Base-by-base conservation (phyloP, 1,140 invertebrate genomes). In the Vanessa tameamea region DNA sequence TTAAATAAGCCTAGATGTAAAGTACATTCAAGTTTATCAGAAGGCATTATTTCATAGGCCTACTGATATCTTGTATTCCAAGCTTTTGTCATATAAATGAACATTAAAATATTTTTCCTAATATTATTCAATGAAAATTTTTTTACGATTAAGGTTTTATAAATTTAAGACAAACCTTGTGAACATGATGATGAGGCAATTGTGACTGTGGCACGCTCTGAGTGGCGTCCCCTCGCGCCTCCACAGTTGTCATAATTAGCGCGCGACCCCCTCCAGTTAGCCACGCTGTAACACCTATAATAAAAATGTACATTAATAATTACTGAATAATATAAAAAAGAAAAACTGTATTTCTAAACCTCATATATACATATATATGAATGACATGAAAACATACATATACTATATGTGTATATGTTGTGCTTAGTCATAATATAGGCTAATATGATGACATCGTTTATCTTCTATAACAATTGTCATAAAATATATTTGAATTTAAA, bases 181-280 rank as follows among this genome's bases (percentile, higher is more conserved):
- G 81, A 90, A 91, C 89, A 91, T 91, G 85, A 76, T 91, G 87
- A 75, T 75, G 78, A 80, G 68, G 77, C 67, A 69, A 73, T 16
- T 82, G 82, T 73, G 76, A 75, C 64, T 80, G 77, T 83, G 89
- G 87, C 80, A 83, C 89, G 87, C 87, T 86, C 81, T 82, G 82
- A 81, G 78, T 81, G 83, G 88, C 88, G 89, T 90, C 80, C 81
- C 83, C 79, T 75, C 78, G 82, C 84, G 81, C 82, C 82, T 74
- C 70, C 69, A 75, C 83, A 82, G 80, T 86, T 88, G 76, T 81
- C 89, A 91, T 91, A 84, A 91, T 91, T 90, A 82, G 85, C 81
- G 67, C 76, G 71, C 71, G 64, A 74, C 73, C 66, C 64, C 76
- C 74, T 66, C 70, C 75, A 72, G 73, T 70, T 75, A 77, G 69